Conservation (phyloP, 1,140 invertebrate genomes). For the Lepidurus couesii region DNA sequence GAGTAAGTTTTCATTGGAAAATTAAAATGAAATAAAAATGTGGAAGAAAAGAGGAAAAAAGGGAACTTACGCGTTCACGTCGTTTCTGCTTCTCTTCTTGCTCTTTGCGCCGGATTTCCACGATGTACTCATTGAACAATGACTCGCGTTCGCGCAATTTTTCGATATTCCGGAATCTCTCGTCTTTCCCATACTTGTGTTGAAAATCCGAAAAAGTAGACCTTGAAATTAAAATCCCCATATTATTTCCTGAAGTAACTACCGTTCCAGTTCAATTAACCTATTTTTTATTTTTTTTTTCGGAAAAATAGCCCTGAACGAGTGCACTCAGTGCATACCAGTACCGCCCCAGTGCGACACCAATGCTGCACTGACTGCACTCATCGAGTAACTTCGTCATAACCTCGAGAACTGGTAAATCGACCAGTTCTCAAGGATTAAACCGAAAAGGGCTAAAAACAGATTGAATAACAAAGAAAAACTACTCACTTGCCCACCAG, state of each 20-base stretch:
- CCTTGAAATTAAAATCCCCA: constrained; percentile 49
- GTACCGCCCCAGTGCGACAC: no score
- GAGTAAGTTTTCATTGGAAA: background rate
- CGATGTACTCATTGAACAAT: constrained; percentile 91
- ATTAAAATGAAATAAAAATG: background rate
- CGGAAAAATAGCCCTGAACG: background rate
- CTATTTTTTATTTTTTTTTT: no score
- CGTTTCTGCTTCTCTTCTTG: constrained; percentile 88
- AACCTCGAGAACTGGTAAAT: no score
- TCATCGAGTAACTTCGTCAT: no score
- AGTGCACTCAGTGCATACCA: no score
- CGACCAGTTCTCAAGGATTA: background rate
- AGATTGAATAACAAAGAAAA: constrained; percentile 1
- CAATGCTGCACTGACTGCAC: no score
- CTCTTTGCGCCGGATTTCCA: constrained; percentile 83
- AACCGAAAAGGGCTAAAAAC: background rate
- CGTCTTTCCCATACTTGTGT: constrained; percentile 87
- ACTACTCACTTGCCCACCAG: constrained; percentile 77
- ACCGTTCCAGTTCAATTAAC: background rate
- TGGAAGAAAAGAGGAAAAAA: background rate
- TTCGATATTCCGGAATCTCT: constrained; percentile 91
- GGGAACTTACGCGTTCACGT: constrained; percentile 78
- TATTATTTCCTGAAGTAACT: background rate
- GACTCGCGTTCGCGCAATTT: constrained; percentile 92
- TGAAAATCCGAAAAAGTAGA: constrained; percentile 93